Conservation (phyloP, 1,140 invertebrate genomes). For the Cheumatopsyche charites region DNA sequence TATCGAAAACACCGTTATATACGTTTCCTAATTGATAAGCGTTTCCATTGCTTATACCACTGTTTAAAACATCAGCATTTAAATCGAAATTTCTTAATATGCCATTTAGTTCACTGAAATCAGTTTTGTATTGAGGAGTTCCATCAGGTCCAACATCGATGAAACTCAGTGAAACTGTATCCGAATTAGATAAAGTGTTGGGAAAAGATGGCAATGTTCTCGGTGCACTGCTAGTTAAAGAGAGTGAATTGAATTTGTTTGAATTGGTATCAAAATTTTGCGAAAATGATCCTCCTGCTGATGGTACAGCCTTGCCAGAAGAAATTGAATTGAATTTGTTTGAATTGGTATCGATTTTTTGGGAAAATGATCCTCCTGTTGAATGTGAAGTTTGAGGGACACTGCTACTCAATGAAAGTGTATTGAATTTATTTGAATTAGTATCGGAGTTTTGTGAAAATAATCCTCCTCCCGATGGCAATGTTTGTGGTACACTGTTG, state of each 20-base stretch:
- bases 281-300: no score
- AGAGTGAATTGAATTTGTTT: neutral
- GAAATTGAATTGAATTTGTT: no score
- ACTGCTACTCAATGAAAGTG: no score
- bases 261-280: neutral
- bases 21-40: neutral
- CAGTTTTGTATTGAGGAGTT: neutral
- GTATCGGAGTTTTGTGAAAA: no score
- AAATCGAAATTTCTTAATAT: no score
- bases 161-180: neutral
- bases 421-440: no score
- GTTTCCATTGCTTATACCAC: neutral
- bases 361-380: neutral
- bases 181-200: neutral
- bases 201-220: neutral
- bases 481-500: neutral
- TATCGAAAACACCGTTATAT: neutral
- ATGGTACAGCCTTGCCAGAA: no score
- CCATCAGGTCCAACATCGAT: constrained; percentile 12
- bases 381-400: no score
- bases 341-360: no score
- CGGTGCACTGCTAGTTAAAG: neutral
- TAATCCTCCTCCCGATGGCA: no score
- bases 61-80: neutral
- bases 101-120: neutral